Conservation (phyloP, 1,140 invertebrate genomes). For the Sminthurides bifidus region DNA sequence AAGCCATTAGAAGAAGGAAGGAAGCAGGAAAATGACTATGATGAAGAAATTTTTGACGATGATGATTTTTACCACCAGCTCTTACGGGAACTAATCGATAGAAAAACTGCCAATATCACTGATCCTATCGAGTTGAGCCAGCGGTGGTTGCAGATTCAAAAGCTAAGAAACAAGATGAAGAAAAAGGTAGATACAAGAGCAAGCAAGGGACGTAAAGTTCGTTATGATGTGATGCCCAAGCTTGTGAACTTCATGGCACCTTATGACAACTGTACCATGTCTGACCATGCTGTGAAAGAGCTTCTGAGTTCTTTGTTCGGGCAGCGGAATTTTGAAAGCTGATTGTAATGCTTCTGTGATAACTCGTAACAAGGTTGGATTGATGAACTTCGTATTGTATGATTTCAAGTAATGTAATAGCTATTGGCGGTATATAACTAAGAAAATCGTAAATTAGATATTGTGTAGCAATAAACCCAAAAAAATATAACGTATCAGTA, state of each 20-base stretch:
- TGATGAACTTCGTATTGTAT: too few relatives aligned
- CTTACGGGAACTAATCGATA: slow-evolving; percentile 80
- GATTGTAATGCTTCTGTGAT: too few relatives aligned
- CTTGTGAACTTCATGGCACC: slow-evolving; percentile 90
- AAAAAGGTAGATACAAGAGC: slow-evolving; percentile 79
- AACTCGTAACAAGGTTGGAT: too few relatives aligned
- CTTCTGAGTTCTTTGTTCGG: slow-evolving; percentile 73
- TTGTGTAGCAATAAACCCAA: too few relatives aligned
- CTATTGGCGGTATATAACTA: too few relatives aligned
- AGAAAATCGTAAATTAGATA: too few relatives aligned
- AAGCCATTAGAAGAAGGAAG: slow-evolving; percentile 22
- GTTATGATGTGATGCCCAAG: slow-evolving; percentile 81
- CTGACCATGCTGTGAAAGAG: slow-evolving; percentile 64
- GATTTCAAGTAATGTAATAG: too few relatives aligned
- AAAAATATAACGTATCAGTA: too few relatives aligned
- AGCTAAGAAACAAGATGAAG: slow-evolving; percentile 77
- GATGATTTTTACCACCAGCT: slow-evolving; percentile 93
- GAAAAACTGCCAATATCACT: slow-evolving; percentile 65
- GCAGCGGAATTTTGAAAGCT: too few relatives aligned
- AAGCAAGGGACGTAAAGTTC: slow-evolving; percentile 79
- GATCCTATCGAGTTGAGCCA: slow-evolving; percentile 67
- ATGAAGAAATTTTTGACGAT: slow-evolving; percentile 87
- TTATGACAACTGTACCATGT: slow-evolving; percentile 53
- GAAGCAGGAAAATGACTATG: slow-evolving; percentile 42
- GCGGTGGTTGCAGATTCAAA: slow-evolving; percentile 83